Evolutionary conservation across 1,140 invertebrate species (phyloP), one percentile per base, ranked within the genome.

Genomic region (Acromyrmex echinatior): DNA sequence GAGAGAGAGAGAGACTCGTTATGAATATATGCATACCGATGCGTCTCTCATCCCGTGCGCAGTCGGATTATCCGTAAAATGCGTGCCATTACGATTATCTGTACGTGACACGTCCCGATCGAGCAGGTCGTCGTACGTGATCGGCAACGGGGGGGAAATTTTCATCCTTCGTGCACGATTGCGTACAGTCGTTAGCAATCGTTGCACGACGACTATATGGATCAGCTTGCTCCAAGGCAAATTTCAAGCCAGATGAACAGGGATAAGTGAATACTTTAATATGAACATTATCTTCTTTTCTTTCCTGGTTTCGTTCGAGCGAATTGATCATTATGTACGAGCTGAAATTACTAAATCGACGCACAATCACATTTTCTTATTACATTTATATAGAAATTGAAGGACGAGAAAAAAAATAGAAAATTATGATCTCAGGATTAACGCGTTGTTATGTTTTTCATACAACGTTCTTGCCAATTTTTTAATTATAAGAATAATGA

Each of bases 51-150:
- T 87, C 74, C 51, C 63, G 63, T 25, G 79, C 78, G 87, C 74
- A 56, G 53, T 62, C 89, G 84, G 68, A 87, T 88, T 86, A 88
- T 88, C 90, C 89, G 85, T 87, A 88, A 91, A 91, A 90, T 87
- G 89, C 89, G 78, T 86, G 79, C 89, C 86, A 91, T 90, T 91
- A 91, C 90, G 90, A 91, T 91, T 88, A 90, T 91, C 89, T 62
- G 76, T 88, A 85, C 86, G 80, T 88, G 68, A 88, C 85, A 90
- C 80, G 86, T 90, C 87, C 70, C 86, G 88, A 90, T 90, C 90
- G 74, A 80, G 70, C 77, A 65, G 90, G 81, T 90, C 86, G 58
- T 49, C 60, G 89, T 91, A 91, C 90, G 90, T 91, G 90, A 91
- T 86, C 90, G 66, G 87, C 78, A 82, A 90, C 82, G 31, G 31